Evolutionary conservation across 2,797 vertebrate species (phyloP).

Genomic region (Chanos chanos): DNA sequence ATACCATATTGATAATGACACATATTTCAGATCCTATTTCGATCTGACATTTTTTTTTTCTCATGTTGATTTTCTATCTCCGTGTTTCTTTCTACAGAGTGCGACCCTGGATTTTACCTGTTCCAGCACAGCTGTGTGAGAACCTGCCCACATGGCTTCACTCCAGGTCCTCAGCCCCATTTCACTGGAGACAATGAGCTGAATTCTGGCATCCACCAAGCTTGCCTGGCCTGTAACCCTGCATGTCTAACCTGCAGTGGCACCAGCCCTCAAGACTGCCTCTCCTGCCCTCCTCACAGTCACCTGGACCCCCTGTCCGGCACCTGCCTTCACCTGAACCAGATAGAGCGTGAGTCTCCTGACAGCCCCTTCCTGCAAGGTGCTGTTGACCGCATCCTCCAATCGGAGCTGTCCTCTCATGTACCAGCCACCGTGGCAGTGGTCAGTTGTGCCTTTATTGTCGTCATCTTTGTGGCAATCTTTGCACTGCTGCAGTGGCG

Average conservation of each 20-base stretch:
- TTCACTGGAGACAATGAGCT: constrained; percentile 79
- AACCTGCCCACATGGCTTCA: constrained; percentile 80
- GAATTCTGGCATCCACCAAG: constrained; percentile 62
- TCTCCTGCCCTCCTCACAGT: constrained; percentile 86
- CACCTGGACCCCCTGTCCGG: constrained; percentile 75
- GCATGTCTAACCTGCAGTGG: constrained; percentile 87
- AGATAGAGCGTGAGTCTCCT: constrained; percentile 85
- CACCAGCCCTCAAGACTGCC: constrained; percentile 75
- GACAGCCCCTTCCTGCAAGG: constrained; percentile 53
- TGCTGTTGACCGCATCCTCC: neutral
- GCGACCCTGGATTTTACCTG: constrained; percentile 85
- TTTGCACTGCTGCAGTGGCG: constrained; percentile 90
- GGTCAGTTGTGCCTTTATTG: constrained; percentile 88
- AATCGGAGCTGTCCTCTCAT: constrained; percentile 49
- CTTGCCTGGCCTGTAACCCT: constrained; percentile 82
- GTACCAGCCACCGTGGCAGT: constrained; percentile 80
- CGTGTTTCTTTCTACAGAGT: constrained; percentile 72
- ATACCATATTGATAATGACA: too few species aligned
- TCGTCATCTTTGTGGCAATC: constrained; percentile 79
- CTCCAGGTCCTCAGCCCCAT: constrained; percentile 61
- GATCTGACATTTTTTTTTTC: neutral
- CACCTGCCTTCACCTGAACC: constrained; percentile 85
- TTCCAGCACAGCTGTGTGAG: constrained; percentile 86
- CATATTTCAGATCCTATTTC: constrained; percentile 3
- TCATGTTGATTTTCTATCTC: constrained; percentile 17